phyloP scores from a whole-genome alignment of 2,888 invertebrate genomes.

The Euplexia lucipara region DNA sequence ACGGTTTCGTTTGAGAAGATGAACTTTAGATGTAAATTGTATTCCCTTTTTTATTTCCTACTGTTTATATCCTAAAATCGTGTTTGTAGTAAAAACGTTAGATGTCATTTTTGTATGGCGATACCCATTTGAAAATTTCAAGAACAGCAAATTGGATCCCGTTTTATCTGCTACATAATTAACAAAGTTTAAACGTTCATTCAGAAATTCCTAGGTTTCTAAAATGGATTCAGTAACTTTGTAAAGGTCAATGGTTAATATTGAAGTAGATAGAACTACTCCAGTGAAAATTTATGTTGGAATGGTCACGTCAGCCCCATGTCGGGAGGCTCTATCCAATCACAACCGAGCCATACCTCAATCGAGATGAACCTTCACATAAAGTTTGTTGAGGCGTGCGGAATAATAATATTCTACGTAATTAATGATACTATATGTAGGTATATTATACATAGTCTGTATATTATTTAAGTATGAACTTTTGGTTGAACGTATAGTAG shows the following conservation, averaged over 20 bases:
- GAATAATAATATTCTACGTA: conserved; percentile 61
- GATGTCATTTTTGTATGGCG: background rate
- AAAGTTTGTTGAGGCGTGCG: conserved; percentile 47
- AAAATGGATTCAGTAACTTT: conserved; percentile 15
- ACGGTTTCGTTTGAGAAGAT: conserved; percentile 20
- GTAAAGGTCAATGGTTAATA: conserved; percentile 34
- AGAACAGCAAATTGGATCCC: background rate
- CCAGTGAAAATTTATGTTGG: conserved; percentile 32
- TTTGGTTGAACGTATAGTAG: conserved; percentile 8
- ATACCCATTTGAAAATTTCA: conserved; percentile 1
- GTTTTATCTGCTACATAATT: conserved; percentile 22
- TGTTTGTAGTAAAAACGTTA: background rate
- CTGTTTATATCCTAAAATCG: background rate
- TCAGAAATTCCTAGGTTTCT: conserved; percentile 9
- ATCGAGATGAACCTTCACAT: conserved; percentile 49
- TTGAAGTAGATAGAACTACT: conserved; percentile 29
- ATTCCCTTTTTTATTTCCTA: conserved; percentile 5
- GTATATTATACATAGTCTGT: background rate
- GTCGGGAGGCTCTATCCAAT: conserved; percentile 56
- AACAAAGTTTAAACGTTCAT: conserved; percentile 12
- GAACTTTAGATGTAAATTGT: conserved; percentile 24
- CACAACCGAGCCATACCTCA: conserved; percentile 39
- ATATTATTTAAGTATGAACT: conserved; percentile 20
- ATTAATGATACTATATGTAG: conserved; percentile 34
- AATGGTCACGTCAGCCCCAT: conserved; percentile 46